These are phyloP conservation scores for Eremobia ochroleuca DNA, from an alignment of 2,888 invertebrate genomes.

Conservation along the genomic window DNA sequence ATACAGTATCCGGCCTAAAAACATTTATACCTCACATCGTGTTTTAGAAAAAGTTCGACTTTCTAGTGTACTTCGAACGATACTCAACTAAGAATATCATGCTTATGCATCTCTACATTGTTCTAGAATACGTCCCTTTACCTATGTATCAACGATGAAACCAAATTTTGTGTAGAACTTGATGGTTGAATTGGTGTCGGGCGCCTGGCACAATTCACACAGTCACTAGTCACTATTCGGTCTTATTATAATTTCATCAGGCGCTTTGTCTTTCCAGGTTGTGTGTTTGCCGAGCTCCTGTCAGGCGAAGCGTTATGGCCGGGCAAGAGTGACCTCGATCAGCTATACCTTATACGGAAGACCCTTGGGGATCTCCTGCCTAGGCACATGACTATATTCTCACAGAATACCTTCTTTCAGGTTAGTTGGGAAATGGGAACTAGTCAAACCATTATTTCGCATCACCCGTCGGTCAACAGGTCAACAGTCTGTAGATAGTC, in stretches of 20 bases:
- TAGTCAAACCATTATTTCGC: not conserved
- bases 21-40: too few relatives aligned
- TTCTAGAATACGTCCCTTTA: not conserved
- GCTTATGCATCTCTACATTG: not conserved
- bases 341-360: slow-evolving; percentile 98
- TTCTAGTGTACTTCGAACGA: not conserved
- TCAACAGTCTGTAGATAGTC: not conserved
- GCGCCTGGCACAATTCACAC: slow-evolving; percentile 10
- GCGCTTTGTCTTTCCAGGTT: slow-evolving; percentile 89
- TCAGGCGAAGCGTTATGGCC: slow-evolving; percentile 99
- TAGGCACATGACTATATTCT: slow-evolving; percentile 98
- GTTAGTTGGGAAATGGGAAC: slow-evolving; percentile 71
- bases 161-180: not conserved
- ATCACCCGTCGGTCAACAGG: not conserved
- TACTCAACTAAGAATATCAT: not conserved
- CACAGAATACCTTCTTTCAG: slow-evolving; percentile 97
- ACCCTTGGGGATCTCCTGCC: slow-evolving; percentile 98
- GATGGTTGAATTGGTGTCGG: too few relatives aligned
- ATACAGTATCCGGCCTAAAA: not conserved
- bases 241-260: slow-evolving; percentile 36
- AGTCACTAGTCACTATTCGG: not conserved
- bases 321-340: slow-evolving; percentile 99
- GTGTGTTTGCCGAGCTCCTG: slow-evolving; percentile 96
- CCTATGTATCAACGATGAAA: not conserved
- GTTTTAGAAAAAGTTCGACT: too few relatives aligned